phyloP scores from a whole-genome alignment of 1,140 invertebrate genomes.

The Sycophila sp. region DNA sequence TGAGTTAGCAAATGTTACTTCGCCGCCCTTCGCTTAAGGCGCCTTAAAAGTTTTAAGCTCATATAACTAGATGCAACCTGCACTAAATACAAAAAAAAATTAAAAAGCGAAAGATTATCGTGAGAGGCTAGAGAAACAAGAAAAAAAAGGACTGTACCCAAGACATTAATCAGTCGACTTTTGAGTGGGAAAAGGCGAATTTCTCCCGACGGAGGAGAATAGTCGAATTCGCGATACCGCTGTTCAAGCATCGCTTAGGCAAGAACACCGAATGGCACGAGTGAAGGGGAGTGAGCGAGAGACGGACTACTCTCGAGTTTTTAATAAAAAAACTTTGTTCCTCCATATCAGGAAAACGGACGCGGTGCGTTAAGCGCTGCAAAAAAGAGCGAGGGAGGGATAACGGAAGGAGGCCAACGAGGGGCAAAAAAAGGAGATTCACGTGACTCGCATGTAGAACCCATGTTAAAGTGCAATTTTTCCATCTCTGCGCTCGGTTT shows the following conservation, averaged over 20 bases:
- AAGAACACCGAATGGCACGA: no score
- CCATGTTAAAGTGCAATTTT: not conserved
- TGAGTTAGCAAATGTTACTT: slow-evolving; percentile 2
- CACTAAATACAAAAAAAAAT: no score
- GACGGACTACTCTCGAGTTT: slow-evolving; percentile 11
- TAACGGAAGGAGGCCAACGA: not conserved
- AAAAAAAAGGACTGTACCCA: no score
- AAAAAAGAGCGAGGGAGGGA: not conserved
- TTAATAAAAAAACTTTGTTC: slow-evolving; percentile 27
- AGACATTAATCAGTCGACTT: no score
- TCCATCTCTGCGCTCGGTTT: not conserved
- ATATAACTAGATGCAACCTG: not conserved
- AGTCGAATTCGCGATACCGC: not conserved
- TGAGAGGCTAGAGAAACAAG: no score
- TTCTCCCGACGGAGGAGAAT: no score
- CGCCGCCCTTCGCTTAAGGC: not conserved
- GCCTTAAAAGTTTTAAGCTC: not conserved
- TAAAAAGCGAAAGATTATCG: no score
- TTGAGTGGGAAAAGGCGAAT: no score
- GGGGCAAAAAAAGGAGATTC: not conserved
- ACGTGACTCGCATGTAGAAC: slow-evolving; percentile 15
- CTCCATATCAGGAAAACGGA: slow-evolving; percentile 16
- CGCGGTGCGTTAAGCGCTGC: not conserved
- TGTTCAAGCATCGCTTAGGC: slow-evolving; percentile 13
- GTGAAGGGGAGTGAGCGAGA: not conserved